Conservation (phyloP, 2,113 vertebrate genomes). For the human (Homo sapiens) region DNA sequence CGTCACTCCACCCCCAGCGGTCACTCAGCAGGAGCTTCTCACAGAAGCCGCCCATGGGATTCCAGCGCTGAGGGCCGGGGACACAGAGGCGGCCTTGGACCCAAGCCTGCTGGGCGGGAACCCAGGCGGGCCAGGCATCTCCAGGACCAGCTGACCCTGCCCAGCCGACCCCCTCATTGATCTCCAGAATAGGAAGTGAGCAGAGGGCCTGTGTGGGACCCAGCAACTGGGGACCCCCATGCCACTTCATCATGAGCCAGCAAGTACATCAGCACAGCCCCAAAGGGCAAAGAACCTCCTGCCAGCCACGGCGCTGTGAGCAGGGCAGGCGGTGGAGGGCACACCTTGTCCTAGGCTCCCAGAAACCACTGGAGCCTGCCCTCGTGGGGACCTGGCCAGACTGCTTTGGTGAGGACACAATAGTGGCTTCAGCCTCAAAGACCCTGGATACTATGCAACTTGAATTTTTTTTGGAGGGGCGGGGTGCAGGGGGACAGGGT, state of each 20-base stretch:
- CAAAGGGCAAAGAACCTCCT: neutral
- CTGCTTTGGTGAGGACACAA: neutral
- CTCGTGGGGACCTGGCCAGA: neutral
- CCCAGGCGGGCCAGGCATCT: neutral
- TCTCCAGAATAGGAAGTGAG: neutral
- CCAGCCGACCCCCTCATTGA: no score
- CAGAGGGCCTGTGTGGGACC: neutral
- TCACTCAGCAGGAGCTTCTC: conserved; percentile 95
- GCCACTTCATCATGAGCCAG: neutral
- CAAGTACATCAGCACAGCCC: fast-evolving
- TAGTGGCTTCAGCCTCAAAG: neutral
- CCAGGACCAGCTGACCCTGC: fast-evolving
- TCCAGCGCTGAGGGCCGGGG: conserved; percentile 90
- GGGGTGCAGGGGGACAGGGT: no score
- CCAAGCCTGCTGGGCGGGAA: neutral
- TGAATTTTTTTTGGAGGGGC: fast-evolving
- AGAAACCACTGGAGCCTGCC: neutral
- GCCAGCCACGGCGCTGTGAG: fast-evolving
- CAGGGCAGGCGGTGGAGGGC: neutral
- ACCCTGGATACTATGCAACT: fast-evolving
- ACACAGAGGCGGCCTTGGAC: neutral
- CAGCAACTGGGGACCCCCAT: neutral
- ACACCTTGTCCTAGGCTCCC: fast-evolving
- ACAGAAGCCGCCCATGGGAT: conserved; percentile 96
- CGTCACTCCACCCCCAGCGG: conserved; percentile 98